Evolutionary conservation across 2,113 vertebrate species (phyloP), one percentile per base, ranked within the genome.

Genomic region (Alces alces): DNA sequence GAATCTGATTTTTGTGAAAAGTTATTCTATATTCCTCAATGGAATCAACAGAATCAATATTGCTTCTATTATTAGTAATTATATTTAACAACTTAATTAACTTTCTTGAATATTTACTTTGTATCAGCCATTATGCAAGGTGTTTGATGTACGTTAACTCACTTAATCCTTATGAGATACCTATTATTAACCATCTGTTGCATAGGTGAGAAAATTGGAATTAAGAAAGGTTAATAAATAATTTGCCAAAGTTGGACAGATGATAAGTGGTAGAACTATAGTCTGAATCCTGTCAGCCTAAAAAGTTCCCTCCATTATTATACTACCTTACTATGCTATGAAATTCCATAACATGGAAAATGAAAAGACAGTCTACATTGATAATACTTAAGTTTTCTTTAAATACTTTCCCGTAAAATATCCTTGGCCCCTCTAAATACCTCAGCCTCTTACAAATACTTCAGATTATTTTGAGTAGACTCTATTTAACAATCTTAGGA

Each of bases 381-480:
- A 90, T 86, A 64, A 95, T 64, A 88, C 83, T 80, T 83, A 83
- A 55, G 47, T 39, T 94, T 93, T 87, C 39, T 90, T 97, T 88
- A 61, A 78, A 85, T 84, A 47, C 50, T 12, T 80, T 96, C 52
- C 55, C 58, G 4, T 94, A 58, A 52, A 45, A 57, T 84, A 15
- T 52, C 54, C 7, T 43, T 70, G 19, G 54, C 30, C 60, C 39
- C 36, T 39, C 66, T 39, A 23, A 70, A 70, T 36, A 36, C n/a
- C 66, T 70, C 66, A 70, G n/a, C n/a, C 78, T 95, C 30, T 64
- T 66, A 47, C 28, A 93, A 95, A 79, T 61, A 58, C 30, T 96
- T 89, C 66, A 9, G 78, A 94, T 91, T 96, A 86, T 64, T 66
- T 85, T 60, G 52, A 13, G 55, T 19, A 98, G 54, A 79, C 23